Percentiles rank a stretch among this genome's conserved stretches.
Conservation (phyloP, 2,113 vertebrate genomes). For the Megalops atlanticus region DNA sequence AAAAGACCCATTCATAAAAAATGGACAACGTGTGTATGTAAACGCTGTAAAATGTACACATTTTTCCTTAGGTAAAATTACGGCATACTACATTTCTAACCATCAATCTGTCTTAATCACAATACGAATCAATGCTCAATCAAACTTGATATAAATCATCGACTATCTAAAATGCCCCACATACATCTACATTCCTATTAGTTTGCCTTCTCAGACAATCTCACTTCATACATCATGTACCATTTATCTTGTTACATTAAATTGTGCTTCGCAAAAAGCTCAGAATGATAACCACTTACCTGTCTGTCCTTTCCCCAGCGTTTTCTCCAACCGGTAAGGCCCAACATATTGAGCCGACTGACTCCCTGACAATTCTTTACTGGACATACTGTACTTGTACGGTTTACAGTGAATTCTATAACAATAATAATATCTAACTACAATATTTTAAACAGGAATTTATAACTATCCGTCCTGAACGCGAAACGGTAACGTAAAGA, state of each 20-base stretch:
- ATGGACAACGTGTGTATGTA: neutral
- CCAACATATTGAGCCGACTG: slow-evolving; percentile 79
- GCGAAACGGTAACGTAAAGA: slow-evolving; percentile 15
- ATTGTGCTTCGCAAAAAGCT: neutral
- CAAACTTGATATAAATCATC: neutral
- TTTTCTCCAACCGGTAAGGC: slow-evolving; percentile 77
- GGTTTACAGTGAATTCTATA: slow-evolving; percentile 8
- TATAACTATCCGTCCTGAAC: slow-evolving; percentile 10
- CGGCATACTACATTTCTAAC: neutral
- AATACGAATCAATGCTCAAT: neutral
- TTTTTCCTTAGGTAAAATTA: neutral
- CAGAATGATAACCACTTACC: slow-evolving; percentile 51
- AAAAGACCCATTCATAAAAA: no score
- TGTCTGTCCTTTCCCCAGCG: slow-evolving; percentile 77
- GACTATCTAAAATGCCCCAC: neutral
- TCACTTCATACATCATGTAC: no score
- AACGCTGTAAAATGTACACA: neutral
- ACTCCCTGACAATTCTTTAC: slow-evolving; percentile 73
- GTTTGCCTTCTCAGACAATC: neutral
- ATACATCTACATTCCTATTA: neutral
- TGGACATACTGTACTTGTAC: slow-evolving; percentile 63
- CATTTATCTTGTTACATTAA: neutral
- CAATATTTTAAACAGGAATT: slow-evolving; percentile 5
- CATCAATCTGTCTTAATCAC: neutral
- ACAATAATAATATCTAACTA: neutral